These are phyloP conservation scores for Alexandromys fortis DNA, from an alignment of 2,113 vertebrate species.

Conservation along the genomic window DNA sequence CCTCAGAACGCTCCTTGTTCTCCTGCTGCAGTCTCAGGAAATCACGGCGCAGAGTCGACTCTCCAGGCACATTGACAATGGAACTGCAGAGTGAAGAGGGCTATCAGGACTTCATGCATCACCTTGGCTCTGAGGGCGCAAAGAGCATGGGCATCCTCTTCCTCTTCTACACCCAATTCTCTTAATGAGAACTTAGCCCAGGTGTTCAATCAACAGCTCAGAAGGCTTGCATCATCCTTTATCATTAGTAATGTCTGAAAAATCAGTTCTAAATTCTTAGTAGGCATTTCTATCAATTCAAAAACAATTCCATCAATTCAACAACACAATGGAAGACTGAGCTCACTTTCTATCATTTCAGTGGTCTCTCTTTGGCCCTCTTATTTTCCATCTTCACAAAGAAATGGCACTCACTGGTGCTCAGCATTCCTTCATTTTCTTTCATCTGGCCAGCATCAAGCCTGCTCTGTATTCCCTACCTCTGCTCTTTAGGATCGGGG, in stretches of 20 bases:
- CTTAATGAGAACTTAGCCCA: neutral
- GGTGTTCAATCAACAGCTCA: neutral
- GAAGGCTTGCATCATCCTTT: neutral
- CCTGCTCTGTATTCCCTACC: neutral
- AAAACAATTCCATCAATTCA: neutral
- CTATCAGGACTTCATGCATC: neutral
- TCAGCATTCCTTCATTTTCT: neutral
- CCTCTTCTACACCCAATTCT: rapidly evolving
- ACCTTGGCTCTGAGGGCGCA: neutral
- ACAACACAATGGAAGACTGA: neutral
- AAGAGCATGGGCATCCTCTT: rapidly evolving
- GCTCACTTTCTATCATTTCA: neutral
- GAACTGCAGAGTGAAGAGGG: constrained; percentile 86
- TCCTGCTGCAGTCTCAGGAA: constrained; percentile 99
- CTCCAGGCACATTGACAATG: constrained; percentile 98
- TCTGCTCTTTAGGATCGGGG: neutral
- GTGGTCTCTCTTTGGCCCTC: neutral
- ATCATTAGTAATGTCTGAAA: neutral
- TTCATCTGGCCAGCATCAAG: too few species aligned
- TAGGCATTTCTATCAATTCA: neutral
- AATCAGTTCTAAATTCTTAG: neutral
- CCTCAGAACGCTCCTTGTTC: constrained; percentile 98
- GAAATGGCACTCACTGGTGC: neutral
- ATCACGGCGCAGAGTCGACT: constrained; percentile 97
- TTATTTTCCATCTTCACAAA: neutral